Evolutionary conservation across 2,797 vertebrate species (phyloP).

Genomic region (Hylomyscus alleni): DNA sequence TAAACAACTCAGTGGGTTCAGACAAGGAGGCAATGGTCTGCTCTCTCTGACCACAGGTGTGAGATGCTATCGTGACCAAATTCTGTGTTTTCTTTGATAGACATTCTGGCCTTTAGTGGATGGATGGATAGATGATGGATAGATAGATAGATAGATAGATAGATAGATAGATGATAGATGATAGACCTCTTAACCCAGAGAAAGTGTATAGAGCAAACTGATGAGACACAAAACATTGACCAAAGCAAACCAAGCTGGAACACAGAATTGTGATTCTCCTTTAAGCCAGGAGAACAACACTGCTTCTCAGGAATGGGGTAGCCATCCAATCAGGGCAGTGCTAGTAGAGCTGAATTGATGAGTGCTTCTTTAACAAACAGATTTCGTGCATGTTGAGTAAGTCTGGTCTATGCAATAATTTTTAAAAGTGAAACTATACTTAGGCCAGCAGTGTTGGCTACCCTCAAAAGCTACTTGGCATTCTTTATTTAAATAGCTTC

Average conservation of each 20-base stretch:
- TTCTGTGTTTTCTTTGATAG: neutral
- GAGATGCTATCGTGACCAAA: constrained; percentile 13
- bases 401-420: neutral
- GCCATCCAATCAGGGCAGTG: neutral
- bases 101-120: neutral
- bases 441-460: neutral
- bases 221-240: neutral
- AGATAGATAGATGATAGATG: neutral
- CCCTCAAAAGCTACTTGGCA: constrained; percentile 30
- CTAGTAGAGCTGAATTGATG: neutral
- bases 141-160: neutral
- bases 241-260: neutral
- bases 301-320: constrained; percentile 7
- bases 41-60: neutral
- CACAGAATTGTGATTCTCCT: neutral
- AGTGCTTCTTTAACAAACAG: constrained; percentile 30
- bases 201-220: neutral
- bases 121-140: neutral
- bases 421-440: constrained; percentile 10
- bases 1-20: neutral
- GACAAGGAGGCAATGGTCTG: neutral
- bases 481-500: constrained; percentile 47
- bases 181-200: neutral
- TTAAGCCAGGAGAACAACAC: neutral
- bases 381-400: constrained; percentile 1